Evolutionary conservation across 1,140 invertebrate species (phyloP), one percentile per base, ranked within the genome.

Genomic region (Aphelenchoides fujianensis): DNA sequence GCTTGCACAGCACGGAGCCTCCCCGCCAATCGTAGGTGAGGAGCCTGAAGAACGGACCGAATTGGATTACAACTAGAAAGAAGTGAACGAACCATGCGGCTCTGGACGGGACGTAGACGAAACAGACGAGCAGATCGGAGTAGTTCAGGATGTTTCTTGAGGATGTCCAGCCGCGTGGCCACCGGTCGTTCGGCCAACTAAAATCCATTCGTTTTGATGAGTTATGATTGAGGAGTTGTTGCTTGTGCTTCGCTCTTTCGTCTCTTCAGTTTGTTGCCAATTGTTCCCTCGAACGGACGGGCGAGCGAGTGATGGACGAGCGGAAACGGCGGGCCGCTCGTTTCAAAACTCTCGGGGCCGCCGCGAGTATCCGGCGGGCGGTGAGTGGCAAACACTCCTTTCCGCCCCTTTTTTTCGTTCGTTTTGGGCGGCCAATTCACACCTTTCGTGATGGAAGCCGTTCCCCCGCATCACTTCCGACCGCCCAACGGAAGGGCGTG

Each of bases 81-180:
- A n/a, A n/a, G n/a, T n/a, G n/a, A n/a, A n/a, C n/a, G n/a, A 81
- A 57, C 76, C 76, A 78, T 61, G 80, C 82, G 16, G 77, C 78
- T 54, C 81, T 61, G 1, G 78, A 81, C 3, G 81, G 81, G 32
- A 84, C 80, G 61, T 83, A 83, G 61, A 83, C 72, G 66, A 83
- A 83, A 3, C 83, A 9, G 27, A 83, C 80, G 12, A 83, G 71
- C 27, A 83, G 68, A 70, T 83, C 81, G 16, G 81, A 81, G 64
- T 83, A 82, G 66, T 83, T 83, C 7, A 83, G n/a, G 70, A 68
- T 84, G 82, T 52, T 74, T 69, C 48, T 83, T 83, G 19, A 83
- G 64, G 37, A 83, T 78, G 55, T 83, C 81, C n/a, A 83, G 62
- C 5, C 81, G 78, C 9, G 82, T 82, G 5, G 53, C 72, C 0